Base-by-base conservation (phyloP, 2,113 vertebrate species). In the Corvus hawaiiensis region DNA sequence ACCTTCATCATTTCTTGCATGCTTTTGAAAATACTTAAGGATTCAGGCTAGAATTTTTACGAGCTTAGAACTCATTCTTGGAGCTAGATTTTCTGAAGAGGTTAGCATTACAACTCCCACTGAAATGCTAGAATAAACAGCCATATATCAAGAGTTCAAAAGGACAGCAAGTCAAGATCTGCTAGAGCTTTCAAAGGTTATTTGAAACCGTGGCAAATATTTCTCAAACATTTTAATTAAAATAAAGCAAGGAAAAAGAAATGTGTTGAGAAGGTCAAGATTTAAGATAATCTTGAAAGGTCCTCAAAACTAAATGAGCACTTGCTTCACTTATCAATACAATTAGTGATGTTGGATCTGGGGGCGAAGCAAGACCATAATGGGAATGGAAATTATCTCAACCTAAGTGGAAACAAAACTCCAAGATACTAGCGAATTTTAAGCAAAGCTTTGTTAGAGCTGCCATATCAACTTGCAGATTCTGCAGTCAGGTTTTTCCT, bases 1-100 rank as follows among this genome's bases (percentile, higher is more conserved):
- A 94, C 86, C 69, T 95, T 68, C 49, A 75, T 76, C 6, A 43
- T 89, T 78, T 76, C 69, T 89, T 91, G 23, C 26, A 64, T 30
- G 20, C 22, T 84, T 96, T 75, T 87, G 74, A 82, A 94, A 94
- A 94, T 82, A 62, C 68, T 66, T 76, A 75, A 79, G 32, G 32
- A 87, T 84, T 89, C 77, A 79, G 52, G 22, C 15, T 67, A 64
- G 69, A 94, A 93, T 84, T 91, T 94, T 95, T 94, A 92, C 87
- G 27, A 95, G 58, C 12, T 89, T 77, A 58, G 49, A 91, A 84
- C n/a, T 85, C 21, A 73, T 54, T 93, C 37, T 59, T 62, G 49
- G 22, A 91, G 20, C 48, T 64, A 72, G 61, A 64, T 94, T 90
- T 92, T 87, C 61, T 39, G 37, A 94, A 89, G 64, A 78, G 48